A percentile compares a stretch with the other conserved stretches of the same genome.
phyloP scores from a whole-genome alignment of 2,888 invertebrate genomes.

The Oscheius onirici region DNA sequence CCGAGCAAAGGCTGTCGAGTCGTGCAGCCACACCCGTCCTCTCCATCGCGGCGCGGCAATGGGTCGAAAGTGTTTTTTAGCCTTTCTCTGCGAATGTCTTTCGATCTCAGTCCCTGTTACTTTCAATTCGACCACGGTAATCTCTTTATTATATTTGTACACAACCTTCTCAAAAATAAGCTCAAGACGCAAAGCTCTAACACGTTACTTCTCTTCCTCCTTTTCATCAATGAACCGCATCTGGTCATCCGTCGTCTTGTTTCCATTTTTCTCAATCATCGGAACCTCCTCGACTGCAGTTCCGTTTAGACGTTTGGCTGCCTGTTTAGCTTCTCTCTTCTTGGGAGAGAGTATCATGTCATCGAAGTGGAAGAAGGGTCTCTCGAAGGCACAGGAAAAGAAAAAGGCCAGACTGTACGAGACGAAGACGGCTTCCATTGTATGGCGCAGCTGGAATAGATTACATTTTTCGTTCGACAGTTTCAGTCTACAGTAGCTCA shows the following conservation, averaged over 20 bases:
- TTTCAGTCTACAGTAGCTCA: too few species aligned
- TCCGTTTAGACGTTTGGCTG: background rate
- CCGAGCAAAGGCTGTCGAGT: too few species aligned
- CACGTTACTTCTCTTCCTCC: background rate
- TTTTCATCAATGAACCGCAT: background rate
- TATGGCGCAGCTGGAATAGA: constrained; percentile 66
- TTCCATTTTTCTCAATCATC: background rate
- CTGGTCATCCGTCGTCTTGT: background rate
- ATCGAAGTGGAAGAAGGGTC: constrained; percentile 66
- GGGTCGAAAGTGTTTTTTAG: too few species aligned
- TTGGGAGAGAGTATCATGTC: constrained; percentile 50
- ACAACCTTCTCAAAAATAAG: too few species aligned
- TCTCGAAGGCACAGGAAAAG: constrained; percentile 65
- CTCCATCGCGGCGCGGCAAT: too few species aligned
- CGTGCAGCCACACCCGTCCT: too few species aligned
- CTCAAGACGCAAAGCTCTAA: too few species aligned
- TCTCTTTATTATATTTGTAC: too few species aligned
- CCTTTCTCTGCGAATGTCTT: too few species aligned
- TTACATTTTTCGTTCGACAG: too few species aligned
- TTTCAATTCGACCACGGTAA: too few species aligned
- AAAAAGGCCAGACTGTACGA: constrained; percentile 65
- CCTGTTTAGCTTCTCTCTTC: constrained; percentile 13
- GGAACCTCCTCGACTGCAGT: background rate
- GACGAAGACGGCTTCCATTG: constrained; percentile 62
- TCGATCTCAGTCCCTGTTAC: too few species aligned